These are phyloP conservation scores for Luscinia luscinia DNA, from an alignment of 2,797 vertebrate species.

Conservation along the genomic window DNA sequence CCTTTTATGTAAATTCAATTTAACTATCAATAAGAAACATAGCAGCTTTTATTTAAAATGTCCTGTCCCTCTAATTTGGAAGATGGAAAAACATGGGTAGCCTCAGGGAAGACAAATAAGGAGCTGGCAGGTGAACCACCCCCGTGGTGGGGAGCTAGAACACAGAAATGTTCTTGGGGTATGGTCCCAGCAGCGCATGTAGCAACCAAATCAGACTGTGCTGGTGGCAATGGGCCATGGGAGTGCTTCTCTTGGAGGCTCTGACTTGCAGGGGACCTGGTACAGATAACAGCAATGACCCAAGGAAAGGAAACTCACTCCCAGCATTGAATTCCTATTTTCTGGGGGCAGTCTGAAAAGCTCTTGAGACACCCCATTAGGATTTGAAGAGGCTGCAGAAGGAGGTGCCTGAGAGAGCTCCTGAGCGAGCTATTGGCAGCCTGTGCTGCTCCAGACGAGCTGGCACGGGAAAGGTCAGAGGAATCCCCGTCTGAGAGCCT, in stretches of 20 bases:
- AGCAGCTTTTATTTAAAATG: neutral
- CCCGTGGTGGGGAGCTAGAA: neutral
- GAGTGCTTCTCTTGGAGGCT: neutral
- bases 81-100: neutral
- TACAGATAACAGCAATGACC: neutral
- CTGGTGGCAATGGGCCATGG: neutral
- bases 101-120: neutral
- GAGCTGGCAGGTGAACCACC: neutral
- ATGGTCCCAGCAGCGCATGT: fast-evolving
- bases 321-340: neutral
- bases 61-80: neutral
- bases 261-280: neutral
- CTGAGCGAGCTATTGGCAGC: neutral
- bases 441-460: neutral
- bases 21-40: neutral
- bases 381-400: neutral
- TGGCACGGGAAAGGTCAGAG: neutral
- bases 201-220: neutral
- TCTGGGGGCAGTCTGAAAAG: neutral
- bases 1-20: neutral
- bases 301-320: neutral
- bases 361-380: neutral
- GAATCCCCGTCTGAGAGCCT: neutral
- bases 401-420: neutral
- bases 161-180: neutral